Percentiles rank a stretch among this genome's conserved stretches.
Conservation (phyloP, 2,113 vertebrate genomes). For the Cephalopterus ornatus region DNA sequence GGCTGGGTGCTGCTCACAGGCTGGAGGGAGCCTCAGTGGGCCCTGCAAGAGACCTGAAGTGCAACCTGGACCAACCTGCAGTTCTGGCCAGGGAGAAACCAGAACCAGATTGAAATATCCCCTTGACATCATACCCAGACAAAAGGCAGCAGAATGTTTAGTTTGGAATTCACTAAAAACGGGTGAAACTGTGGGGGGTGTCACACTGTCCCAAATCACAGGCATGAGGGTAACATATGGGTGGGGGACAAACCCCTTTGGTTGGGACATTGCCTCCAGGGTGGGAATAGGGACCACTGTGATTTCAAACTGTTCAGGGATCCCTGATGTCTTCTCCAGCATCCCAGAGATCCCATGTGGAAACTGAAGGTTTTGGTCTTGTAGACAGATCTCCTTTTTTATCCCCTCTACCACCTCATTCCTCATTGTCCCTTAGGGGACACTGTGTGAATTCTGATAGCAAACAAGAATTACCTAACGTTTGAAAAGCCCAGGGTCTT, state of each 20-base stretch:
- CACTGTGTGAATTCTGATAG: neutral
- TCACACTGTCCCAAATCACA: fast-evolving
- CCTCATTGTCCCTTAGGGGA: neutral
- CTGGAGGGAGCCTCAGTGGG: neutral
- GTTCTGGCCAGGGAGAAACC: neutral
- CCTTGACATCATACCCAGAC: neutral
- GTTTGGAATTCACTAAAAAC: neutral
- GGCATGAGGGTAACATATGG: too few species aligned
- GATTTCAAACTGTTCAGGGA: neutral
- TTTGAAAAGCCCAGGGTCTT: neutral
- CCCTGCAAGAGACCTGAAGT: neutral
- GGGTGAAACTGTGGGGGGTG: neutral
- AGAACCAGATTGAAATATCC: fast-evolving
- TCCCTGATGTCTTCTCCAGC: neutral
- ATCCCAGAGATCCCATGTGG: neutral
- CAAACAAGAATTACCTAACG: neutral
- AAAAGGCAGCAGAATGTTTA: neutral
- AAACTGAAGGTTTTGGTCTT: neutral
- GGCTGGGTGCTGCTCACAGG: neutral
- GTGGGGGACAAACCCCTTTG: too few species aligned
- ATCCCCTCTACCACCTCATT: neutral
- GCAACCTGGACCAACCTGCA: neutral
- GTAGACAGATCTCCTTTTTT: neutral
- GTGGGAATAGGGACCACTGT: neutral
- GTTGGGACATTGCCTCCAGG: neutral